Percentiles rank a stretch among this genome's conserved stretches.
These are phyloP conservation scores for Ophion obscuratus DNA, from an alignment of 2,888 invertebrate species.

Conservation along the genomic window DNA sequence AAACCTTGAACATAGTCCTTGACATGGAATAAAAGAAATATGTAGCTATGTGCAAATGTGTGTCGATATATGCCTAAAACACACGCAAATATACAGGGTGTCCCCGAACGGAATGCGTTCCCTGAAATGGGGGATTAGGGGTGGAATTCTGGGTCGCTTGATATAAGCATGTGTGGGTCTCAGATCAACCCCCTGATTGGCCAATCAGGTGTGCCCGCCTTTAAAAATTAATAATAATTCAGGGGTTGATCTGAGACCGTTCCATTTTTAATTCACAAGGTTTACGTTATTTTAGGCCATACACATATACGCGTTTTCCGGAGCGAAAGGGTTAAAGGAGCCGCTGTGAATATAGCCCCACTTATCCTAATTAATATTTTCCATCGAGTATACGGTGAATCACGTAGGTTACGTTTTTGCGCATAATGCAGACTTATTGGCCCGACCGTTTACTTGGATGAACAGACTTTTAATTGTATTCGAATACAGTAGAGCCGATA, in stretches of 20 bases:
- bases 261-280: too few relatives aligned
- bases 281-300: too few relatives aligned
- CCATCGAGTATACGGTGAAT: neutral
- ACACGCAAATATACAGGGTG: neutral
- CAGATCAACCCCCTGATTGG: too few relatives aligned
- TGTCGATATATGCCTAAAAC: neutral
- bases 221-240: too few relatives aligned
- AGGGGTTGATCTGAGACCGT: too few relatives aligned
- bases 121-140: too few relatives aligned
- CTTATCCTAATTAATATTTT: neutral
- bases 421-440: neutral
- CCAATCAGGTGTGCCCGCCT: too few relatives aligned
- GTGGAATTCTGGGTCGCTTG: too few relatives aligned
- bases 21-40: slow-evolving; percentile 67
- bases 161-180: too few relatives aligned
- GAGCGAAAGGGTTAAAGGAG: too few relatives aligned
- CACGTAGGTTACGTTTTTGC: neutral
- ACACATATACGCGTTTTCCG: too few relatives aligned
- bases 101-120: neutral
- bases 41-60: neutral
- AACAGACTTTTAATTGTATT: slow-evolving; percentile 1
- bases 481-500: neutral
- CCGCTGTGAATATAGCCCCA: neutral
- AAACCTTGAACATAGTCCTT: slow-evolving; percentile 72
- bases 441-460: neutral